Base-by-base conservation (phyloP, 2,888 invertebrate species). In the Dicyrtoma fusca region DNA sequence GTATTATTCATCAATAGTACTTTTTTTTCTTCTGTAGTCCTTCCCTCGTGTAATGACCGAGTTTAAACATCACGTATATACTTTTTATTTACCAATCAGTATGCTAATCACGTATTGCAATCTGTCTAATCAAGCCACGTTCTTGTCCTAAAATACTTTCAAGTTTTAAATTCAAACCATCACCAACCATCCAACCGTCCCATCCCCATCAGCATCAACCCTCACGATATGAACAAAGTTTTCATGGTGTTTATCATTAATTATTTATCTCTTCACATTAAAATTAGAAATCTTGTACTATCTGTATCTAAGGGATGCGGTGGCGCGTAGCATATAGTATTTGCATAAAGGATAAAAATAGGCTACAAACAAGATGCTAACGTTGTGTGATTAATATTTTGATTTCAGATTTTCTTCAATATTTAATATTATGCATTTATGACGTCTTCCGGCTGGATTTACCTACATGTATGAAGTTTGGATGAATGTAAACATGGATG, bases 101-200 rank as follows among this genome's bases (percentile, higher is more conserved):
- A 42, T 66, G 25, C 66, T 53, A 66, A 66, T 66, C 66, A 66
- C 66, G 66, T 53, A 49, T 55, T 42, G 25, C 66, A 51, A 49
- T 55, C 66, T 63, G 62, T 63, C 62, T 66, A 47, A 26, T 53
- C 66, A 66, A 66, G 66, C 49, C 66, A 66, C 66, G 66, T 66
- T 66, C 66, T 25, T 49, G 47, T 49, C 49, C 64, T 47, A 53
- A 66, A 66, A 66, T 63, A 63, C 63, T 63, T 63, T 63, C 63
- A 47, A 44, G 63, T 63, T 63, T 63, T n/a, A 62, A 51, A 19
- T 51, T 51, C 51, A 51, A 55, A 25, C 55, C 55, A 55, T n/a
- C 17, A 51, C 8, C 4, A n/a, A n/a, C 8, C 8, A 51, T 17
- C 19, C 21, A 53, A 19, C 2, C 49, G n/a, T n/a, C n/a, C 14